Evolutionary conservation across 1,140 invertebrate species (phyloP), one percentile per base, ranked within the genome.

Genomic region (Penaeus vannamei): DNA sequence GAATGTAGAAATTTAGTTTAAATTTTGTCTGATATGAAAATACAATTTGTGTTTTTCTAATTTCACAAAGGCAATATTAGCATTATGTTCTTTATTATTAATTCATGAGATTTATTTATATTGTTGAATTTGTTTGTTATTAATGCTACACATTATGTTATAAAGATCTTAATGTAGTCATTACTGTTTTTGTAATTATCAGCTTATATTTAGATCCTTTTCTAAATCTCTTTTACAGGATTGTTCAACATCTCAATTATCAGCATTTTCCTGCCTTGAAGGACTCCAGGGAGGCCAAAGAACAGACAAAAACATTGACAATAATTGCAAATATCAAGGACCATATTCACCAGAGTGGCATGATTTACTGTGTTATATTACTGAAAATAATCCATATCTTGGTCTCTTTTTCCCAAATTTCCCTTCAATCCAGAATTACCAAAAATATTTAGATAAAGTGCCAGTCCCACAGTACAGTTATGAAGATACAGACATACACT

Each of bases 271-370:
- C 19, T 89, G 87, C 42, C 29, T 64, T 60, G 60, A 77, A 66
- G 72, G 82, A 23, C 53, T 80, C 32, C 20, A 64, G 22, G 80
- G 83, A 22, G 87, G 69, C 64, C 87, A 89, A 23, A 7, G 29
- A 66, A 64, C 82, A 26, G 69, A 62, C n/a, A 62, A 62, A 60
- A 42, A 42, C 29, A 12, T 62, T 2, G 59, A 84, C 19, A 42
- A 84, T 46, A 84, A 36, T 26, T 89, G 87, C 64, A 84, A 89
- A 42, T 89, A 89, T 60, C 42, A 42, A 29, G 72, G 82, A 22
- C 87, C 82, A 22, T 89, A 84, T 66, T 69, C 87, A 12, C 82
- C 81, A 29, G 87, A 84, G 36, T 89, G 87, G 87, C 87, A 84
- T 79, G 46, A 79, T 64, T 79, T 89, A n/a, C 64, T 89, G 59